phyloP scores from a whole-genome alignment of 2,113 vertebrate species.

The Coreoperca whiteheadi region DNA sequence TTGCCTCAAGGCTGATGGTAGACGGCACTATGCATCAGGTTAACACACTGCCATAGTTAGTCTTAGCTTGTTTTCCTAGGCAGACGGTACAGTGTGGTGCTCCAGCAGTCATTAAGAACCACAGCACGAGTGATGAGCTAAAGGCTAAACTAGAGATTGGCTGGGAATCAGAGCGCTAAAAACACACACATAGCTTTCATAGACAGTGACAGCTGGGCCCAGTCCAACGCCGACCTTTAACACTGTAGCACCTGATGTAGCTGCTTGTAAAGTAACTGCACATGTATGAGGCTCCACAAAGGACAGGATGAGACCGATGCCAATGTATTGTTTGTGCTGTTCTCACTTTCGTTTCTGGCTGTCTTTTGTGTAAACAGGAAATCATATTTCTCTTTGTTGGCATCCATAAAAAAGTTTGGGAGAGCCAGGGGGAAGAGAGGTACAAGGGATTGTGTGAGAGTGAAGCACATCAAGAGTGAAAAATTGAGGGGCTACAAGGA shows the following conservation, averaged over 20 bases:
- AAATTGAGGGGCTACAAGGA: slow-evolving; percentile 27
- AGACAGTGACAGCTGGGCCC: slow-evolving; percentile 15
- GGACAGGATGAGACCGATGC: slow-evolving; percentile 9
- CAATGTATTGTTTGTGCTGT: slow-evolving; percentile 42
- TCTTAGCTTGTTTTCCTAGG: slow-evolving; percentile 68
- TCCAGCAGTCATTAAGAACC: slow-evolving; percentile 69
- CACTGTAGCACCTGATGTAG: slow-evolving; percentile 31
- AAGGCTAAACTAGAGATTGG: slow-evolving; percentile 51
- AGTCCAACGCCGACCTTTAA: slow-evolving; percentile 28
- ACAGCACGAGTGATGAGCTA: slow-evolving; percentile 65
- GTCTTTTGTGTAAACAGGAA: slow-evolving; percentile 63
- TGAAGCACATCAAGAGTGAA: slow-evolving; percentile 52
- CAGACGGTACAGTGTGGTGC: slow-evolving; percentile 30
- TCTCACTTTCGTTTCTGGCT: slow-evolving; percentile 52
- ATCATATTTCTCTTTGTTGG: slow-evolving; percentile 54
- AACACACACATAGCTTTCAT: slow-evolving; percentile 28
- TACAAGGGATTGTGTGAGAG: slow-evolving; percentile 39
- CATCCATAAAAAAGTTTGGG: slow-evolving; percentile 33
- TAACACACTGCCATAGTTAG: slow-evolving; percentile 57
- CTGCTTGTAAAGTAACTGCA: slow-evolving; percentile 8
- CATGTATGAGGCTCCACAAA: neutral
- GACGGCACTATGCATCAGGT: slow-evolving; percentile 45
- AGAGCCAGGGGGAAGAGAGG: slow-evolving; percentile 24
- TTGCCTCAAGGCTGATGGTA: slow-evolving; percentile 46
- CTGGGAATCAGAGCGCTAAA: slow-evolving; percentile 25